Percentiles rank a stretch among this genome's conserved stretches.
phyloP scores from a whole-genome alignment of 2,113 vertebrate species.

The Numida meleagris region DNA sequence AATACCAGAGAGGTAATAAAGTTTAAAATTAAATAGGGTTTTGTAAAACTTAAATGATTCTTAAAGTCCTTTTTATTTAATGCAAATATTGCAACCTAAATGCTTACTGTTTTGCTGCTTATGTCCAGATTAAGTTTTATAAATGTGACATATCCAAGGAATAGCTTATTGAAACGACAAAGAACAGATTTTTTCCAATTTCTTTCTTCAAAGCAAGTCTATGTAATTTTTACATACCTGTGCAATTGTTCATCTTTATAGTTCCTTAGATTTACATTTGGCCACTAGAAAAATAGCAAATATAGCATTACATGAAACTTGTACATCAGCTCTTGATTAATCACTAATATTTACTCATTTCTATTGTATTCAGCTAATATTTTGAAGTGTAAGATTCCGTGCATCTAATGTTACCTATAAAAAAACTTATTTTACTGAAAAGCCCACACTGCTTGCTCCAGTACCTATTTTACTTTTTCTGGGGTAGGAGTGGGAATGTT shows the following conservation, averaged over 20 bases:
- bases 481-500: neutral
- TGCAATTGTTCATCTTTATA: slow-evolving; percentile 99
- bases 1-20: neutral
- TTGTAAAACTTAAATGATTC: neutral
- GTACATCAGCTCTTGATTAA: neutral
- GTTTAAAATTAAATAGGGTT: neutral
- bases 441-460: neutral
- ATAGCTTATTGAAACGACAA: neutral
- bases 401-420: neutral
- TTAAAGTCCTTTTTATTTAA: neutral
- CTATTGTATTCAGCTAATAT: neutral
- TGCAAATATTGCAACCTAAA: neutral
- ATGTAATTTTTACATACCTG: slow-evolving; percentile 82
- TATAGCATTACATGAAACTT: slow-evolving; percentile 11
- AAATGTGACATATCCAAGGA: neutral
- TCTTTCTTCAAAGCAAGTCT: neutral
- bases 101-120: neutral
- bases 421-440: neutral
- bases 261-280: slow-evolving; percentile 94
- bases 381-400: neutral
- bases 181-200: neutral
- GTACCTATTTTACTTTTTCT: neutral
- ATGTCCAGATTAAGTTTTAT: neutral
- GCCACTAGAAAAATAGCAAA: slow-evolving; percentile 87
- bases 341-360: neutral